Evolutionary conservation across 2,888 invertebrate species (phyloP).

Genomic region (Scaptodrosophila latifasciaeformis): DNA sequence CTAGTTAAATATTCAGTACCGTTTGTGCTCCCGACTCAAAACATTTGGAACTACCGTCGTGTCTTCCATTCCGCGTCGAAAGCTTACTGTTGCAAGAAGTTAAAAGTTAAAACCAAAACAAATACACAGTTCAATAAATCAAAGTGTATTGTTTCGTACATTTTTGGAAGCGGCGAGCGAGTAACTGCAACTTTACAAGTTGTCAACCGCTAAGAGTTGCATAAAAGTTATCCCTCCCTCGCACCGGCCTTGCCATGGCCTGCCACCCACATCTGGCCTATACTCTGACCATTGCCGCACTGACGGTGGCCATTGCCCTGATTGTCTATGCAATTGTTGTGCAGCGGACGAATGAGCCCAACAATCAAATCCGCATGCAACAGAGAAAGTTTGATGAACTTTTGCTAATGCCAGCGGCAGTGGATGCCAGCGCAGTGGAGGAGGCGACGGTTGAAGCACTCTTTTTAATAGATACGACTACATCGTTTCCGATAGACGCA

Average conservation of each 20-base stretch:
- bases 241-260: constrained; percentile 39
- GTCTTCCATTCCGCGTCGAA: no score
- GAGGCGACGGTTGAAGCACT: constrained; percentile 27
- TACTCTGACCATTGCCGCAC: constrained; percentile 33
- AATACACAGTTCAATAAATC: constrained; percentile 43
- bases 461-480: constrained; percentile 51
- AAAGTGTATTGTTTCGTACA: constrained; percentile 43
- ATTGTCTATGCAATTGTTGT: constrained; percentile 62
- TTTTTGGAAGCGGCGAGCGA: constrained; percentile 6
- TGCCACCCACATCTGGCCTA: constrained; percentile 38
- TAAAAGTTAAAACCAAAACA: background rate
- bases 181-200: background rate
- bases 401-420: constrained; percentile 9
- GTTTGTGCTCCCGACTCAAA: constrained; percentile 33
- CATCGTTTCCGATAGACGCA: constrained; percentile 26
- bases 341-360: constrained; percentile 30
- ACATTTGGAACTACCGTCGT: no score
- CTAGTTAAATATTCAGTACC: constrained; percentile 33
- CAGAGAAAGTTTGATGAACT: constrained; percentile 32
- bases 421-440: constrained; percentile 18
- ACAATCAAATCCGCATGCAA: constrained; percentile 27
- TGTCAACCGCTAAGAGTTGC: constrained; percentile 5
- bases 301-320: constrained; percentile 50
- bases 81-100: background rate
- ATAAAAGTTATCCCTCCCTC: constrained; percentile 2